Evolutionary conservation across 2,113 vertebrate species (phyloP).

Genomic region (Tringa solitaria): DNA sequence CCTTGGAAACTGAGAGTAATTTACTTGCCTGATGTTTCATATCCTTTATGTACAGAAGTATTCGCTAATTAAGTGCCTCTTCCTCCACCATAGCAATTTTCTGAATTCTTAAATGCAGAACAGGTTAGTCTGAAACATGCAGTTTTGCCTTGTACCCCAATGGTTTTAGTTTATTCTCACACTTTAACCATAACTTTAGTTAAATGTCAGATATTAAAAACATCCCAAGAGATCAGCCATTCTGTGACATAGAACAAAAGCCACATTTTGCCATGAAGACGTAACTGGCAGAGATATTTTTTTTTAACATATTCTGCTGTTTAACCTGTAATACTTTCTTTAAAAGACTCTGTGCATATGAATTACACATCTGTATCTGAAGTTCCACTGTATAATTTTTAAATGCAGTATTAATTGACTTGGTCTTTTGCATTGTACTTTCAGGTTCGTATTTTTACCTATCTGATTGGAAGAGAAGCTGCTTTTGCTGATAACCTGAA

Average conservation of each 20-base stretch:
- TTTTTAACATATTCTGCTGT: conserved; percentile 1
- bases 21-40: background rate
- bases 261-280: background rate
- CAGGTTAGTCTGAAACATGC: background rate
- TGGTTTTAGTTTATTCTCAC: background rate
- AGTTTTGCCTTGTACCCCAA: background rate
- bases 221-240: background rate
- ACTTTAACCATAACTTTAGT: background rate
- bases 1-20: background rate
- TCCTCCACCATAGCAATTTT: background rate
- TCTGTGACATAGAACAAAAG: conserved; percentile 38
- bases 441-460: conserved; percentile 97
- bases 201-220: background rate
- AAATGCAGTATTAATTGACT: background rate
- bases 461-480: conserved; percentile 96
- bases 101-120: background rate
- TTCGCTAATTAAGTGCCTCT: background rate
- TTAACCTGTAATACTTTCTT: background rate
- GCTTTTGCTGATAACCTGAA: conserved; percentile 98
- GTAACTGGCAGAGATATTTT: background rate
- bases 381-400: background rate
- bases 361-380: background rate
- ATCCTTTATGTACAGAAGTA: background rate
- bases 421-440: conserved; percentile 47
- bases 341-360: background rate